A percentile compares a stretch with the other conserved stretches of the same genome.
Evolutionary conservation across 2,888 invertebrate species (phyloP).

Genomic region (Apodemia zela): DNA sequence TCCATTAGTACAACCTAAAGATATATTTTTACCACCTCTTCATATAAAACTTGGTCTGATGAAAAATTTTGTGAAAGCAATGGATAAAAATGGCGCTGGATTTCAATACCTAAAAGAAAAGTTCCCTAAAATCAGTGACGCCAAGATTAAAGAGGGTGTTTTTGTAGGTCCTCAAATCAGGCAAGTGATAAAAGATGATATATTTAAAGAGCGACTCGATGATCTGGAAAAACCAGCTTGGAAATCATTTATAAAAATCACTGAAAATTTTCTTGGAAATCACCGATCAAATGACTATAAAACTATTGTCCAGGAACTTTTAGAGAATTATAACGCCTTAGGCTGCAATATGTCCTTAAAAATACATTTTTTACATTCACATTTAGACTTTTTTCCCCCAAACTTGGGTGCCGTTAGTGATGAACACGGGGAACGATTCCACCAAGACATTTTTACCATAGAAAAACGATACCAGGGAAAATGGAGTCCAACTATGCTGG

Average conservation of each 20-base stretch:
- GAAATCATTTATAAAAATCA: slow-evolving; percentile 27
- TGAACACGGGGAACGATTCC: slow-evolving; percentile 23
- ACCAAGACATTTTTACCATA: slow-evolving; percentile 20
- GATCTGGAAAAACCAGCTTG: slow-evolving; percentile 20
- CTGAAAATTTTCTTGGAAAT: too few species aligned
- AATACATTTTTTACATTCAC: slow-evolving; percentile 24
- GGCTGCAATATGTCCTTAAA: too few species aligned
- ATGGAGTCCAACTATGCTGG: too few species aligned
- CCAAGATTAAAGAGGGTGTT: too few species aligned
- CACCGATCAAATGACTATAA: too few species aligned
- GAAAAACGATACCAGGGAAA: slow-evolving; percentile 23
- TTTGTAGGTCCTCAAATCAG: slow-evolving; percentile 26
- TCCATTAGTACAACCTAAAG: slow-evolving; percentile 17
- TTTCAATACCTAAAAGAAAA: too few species aligned
- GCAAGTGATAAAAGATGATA: slow-evolving; percentile 23
- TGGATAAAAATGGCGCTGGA: too few species aligned
- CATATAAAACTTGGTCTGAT: slow-evolving; percentile 17
- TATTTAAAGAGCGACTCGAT: slow-evolving; percentile 22
- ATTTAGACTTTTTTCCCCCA: slow-evolving; percentile 25
- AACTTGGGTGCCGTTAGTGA: slow-evolving; percentile 23
- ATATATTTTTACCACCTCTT: slow-evolving; percentile 21
- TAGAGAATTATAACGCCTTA: slow-evolving; percentile 21
- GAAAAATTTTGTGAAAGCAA: slow-evolving; percentile 12
- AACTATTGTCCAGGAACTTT: slow-evolving; percentile 24
- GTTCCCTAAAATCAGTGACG: too few species aligned